These are phyloP conservation scores for Garrulus glandarius DNA, from an alignment of 2,797 vertebrate genomes.

Conservation along the genomic window DNA sequence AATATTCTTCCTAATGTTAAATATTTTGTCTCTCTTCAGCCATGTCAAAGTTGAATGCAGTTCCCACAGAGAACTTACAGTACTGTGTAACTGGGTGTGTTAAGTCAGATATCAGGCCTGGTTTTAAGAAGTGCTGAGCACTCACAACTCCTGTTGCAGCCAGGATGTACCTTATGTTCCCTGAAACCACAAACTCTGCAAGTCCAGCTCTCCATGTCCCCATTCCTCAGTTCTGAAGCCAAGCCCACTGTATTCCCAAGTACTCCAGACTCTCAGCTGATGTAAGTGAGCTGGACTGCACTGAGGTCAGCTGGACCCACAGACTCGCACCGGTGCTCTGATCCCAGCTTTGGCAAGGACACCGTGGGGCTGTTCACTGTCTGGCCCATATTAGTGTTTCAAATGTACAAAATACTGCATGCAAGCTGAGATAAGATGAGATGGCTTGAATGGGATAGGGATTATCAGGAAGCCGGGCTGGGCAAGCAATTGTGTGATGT, in stretches of 20 bases:
- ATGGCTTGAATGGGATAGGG: neutral
- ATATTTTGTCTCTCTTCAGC: neutral
- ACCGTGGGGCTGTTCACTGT: neutral
- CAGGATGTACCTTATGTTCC: neutral
- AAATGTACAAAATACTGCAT: neutral
- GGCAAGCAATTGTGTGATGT: neutral
- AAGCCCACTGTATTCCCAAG: neutral
- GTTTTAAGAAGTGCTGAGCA: neutral
- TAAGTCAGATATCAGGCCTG: neutral
- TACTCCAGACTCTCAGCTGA: neutral
- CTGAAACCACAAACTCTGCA: neutral
- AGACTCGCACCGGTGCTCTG: neutral
- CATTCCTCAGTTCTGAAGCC: neutral
- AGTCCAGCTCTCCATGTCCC: neutral
- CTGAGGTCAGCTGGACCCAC: neutral
- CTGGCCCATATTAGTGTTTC: neutral
- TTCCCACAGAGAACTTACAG: neutral
- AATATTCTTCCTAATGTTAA: neutral
- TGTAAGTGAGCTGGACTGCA: neutral
- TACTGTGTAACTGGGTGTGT: neutral
- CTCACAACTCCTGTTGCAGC: neutral
- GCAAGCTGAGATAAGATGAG: neutral
- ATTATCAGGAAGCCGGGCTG: neutral
- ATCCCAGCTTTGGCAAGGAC: neutral
- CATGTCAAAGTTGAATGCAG: neutral